A percentile compares a stretch with the other conserved stretches of the same genome.
Evolutionary conservation across 2,113 vertebrate species (phyloP).

Genomic region (Syrmaticus mikado): DNA sequence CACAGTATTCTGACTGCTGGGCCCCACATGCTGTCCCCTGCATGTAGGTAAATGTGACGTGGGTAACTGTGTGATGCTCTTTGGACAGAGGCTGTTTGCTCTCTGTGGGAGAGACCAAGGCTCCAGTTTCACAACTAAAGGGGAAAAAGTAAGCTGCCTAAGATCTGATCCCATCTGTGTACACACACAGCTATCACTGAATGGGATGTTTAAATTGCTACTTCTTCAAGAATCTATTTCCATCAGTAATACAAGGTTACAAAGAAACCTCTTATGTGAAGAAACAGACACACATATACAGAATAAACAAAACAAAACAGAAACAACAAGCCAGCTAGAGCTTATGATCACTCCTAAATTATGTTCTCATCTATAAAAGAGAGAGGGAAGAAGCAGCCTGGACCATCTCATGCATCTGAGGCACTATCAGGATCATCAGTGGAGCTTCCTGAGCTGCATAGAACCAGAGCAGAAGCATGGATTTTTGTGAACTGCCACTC

Average conservation of each 20-base stretch:
- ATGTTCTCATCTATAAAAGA: not conserved
- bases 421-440: not conserved
- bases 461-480: not conserved
- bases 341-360: not conserved
- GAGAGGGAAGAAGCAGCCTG: not conserved
- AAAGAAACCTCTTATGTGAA: not conserved
- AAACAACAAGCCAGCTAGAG: not conserved
- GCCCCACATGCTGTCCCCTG: not conserved
- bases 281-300: not conserved
- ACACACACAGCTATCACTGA: not conserved
- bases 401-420: not conserved
- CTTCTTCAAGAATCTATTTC: not conserved
- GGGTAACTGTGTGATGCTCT: not conserved
- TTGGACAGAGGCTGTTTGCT: slow-evolving; percentile 41
- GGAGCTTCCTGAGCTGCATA: not conserved
- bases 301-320: not conserved
- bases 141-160: not conserved
- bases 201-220: not conserved
- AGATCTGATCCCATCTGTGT: not conserved
- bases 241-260: rapidly evolving
- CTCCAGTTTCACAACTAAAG: not conserved
- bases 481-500: not conserved
- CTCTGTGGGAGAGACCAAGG: not conserved
- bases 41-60: rapidly evolving
- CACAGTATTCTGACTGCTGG: not conserved